Evolutionary conservation across 53 echinoderm and acorn worm species (phyloP).

Genomic region (Luidia sarsii): DNA sequence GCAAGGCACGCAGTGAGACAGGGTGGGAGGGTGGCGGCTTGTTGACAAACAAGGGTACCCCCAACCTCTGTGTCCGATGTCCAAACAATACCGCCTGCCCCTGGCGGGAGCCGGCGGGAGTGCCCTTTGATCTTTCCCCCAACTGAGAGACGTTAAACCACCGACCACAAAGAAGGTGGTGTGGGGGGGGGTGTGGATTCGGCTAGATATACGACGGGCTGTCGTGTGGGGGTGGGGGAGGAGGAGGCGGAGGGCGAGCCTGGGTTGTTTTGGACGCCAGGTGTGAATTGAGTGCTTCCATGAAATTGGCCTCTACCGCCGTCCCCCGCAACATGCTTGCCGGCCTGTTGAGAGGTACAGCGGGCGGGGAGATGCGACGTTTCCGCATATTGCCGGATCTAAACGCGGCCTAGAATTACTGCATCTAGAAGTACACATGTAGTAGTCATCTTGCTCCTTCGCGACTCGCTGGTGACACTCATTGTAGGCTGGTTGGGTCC

Average conservation of each 20-base stretch:
- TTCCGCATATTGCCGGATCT: too few relatives aligned
- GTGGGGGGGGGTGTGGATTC: neutral
- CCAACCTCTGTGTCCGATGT: constrained; percentile 35
- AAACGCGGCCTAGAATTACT: too few relatives aligned
- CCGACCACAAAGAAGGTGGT: too few relatives aligned
- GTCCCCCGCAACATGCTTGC: constrained; percentile 12
- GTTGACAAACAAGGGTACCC: constrained; percentile 50
- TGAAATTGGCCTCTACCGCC: constrained; percentile 48
- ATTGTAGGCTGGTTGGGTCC: too few relatives aligned
- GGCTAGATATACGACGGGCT: neutral
- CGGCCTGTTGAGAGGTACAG: neutral
- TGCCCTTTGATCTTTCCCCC: constrained; percentile 20
- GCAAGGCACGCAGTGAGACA: too few relatives aligned
- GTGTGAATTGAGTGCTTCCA: constrained; percentile 36
- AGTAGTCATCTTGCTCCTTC: too few relatives aligned
- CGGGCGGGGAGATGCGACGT: too few relatives aligned
- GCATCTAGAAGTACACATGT: too few relatives aligned
- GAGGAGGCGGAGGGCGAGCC: neutral
- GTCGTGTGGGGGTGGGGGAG: neutral
- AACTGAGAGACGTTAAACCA: neutral
- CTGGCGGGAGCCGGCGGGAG: neutral
- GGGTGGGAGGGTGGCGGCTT: neutral
- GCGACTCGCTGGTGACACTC: too few relatives aligned
- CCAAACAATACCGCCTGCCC: constrained; percentile 7
- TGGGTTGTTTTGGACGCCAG: constrained; percentile 2